Evolutionary conservation across 2,797 vertebrate species (phyloP).

Genomic region (Syndactyla subalaris): DNA sequence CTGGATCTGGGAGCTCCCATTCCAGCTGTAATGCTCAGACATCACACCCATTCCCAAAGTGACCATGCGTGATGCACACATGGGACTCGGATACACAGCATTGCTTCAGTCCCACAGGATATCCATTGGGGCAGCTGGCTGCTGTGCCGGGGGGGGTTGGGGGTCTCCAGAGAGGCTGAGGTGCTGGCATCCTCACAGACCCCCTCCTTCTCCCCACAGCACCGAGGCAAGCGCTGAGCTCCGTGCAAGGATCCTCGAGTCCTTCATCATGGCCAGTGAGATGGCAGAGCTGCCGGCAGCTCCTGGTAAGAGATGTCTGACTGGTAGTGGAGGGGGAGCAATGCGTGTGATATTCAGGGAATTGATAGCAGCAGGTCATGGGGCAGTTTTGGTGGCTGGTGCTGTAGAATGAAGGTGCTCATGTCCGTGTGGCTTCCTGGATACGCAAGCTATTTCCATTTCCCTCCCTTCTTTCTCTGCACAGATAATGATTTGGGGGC

Average conservation of each 20-base stretch:
- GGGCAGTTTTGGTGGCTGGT: neutral
- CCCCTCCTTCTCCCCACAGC: conserved; percentile 45
- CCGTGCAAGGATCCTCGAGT: conserved; percentile 80
- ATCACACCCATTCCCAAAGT: fast-evolving
- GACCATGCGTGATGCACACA: fast-evolving
- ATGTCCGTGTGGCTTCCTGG: neutral
- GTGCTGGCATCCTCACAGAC: neutral
- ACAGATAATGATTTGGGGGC: neutral
- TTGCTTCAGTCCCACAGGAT: neutral
- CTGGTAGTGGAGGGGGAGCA: fast-evolving
- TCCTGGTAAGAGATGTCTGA: conserved; percentile 75
- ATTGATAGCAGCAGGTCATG: fast-evolving
- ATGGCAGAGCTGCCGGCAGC: conserved; percentile 75
- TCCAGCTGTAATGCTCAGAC: neutral
- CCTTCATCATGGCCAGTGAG: conserved; percentile 78
- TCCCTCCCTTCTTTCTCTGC: neutral
- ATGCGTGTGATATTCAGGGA: fast-evolving
- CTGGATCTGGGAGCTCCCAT: neutral
- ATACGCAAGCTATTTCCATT: neutral
- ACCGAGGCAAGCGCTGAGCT: conserved; percentile 78
- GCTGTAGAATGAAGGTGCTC: neutral
- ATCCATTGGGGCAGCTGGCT: fast-evolving
- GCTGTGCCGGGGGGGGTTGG: fast-evolving
- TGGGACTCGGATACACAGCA: fast-evolving
- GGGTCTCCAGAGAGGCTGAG: fast-evolving